phyloP scores from a whole-genome alignment of 2,797 vertebrate species.

The Toxotes lorentzi region DNA sequence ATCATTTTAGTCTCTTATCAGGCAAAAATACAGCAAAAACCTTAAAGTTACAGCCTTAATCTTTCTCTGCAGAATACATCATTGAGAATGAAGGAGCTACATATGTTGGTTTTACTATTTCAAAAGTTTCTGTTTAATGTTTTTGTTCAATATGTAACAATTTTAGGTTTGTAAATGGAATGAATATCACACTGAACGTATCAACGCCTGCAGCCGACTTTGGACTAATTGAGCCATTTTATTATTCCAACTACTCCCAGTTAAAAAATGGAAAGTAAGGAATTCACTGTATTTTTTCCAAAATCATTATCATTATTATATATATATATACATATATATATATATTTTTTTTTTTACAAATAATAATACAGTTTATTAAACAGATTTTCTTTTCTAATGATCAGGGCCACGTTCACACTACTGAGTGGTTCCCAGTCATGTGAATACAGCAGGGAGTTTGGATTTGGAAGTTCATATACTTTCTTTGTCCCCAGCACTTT shows the following conservation, averaged over 20 bases:
- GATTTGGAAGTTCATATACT: slow-evolving; percentile 89
- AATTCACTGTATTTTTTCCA: slow-evolving; percentile 6
- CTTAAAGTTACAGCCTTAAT: background rate
- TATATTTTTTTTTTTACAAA: background rate
- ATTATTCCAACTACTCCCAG: slow-evolving; percentile 79
- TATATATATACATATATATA: too few species aligned
- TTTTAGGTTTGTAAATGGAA: slow-evolving; percentile 84
- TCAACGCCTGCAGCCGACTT: slow-evolving; percentile 33
- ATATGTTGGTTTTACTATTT: background rate
- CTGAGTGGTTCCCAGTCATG: slow-evolving; percentile 60
- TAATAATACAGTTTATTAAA: background rate
- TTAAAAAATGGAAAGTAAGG: slow-evolving; percentile 87
- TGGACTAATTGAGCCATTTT: slow-evolving; percentile 50
- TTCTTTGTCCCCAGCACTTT: slow-evolving; percentile 82
- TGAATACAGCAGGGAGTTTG: slow-evolving; percentile 71
- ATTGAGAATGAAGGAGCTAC: background rate
- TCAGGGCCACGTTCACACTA: slow-evolving; percentile 70
- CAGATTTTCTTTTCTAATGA: slow-evolving; percentile 1
- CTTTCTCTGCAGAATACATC: background rate
- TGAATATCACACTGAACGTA: slow-evolving; percentile 70
- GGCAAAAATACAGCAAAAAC: too few species aligned
- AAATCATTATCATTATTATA: background rate
- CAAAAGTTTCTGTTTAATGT: background rate
- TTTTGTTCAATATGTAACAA: slow-evolving; percentile 9
- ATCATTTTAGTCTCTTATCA: background rate